phyloP scores from a whole-genome alignment of 2,888 invertebrate species.

The Congeria kusceri region DNA sequence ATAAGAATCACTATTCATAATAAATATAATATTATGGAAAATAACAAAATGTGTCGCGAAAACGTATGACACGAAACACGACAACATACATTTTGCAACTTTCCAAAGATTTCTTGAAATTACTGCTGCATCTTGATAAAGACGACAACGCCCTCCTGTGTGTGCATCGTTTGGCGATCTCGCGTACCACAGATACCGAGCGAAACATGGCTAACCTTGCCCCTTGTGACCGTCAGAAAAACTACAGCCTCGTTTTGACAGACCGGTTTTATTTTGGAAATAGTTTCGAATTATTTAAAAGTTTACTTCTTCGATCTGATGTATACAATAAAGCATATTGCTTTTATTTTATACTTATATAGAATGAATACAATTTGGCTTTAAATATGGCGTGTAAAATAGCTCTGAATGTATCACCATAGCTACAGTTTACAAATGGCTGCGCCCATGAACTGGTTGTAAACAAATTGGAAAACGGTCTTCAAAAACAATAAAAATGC shows the following conservation, averaged over 20 bases:
- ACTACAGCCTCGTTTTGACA: constrained; percentile 2
- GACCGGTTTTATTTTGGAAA: neutral
- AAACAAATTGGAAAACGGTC: neutral
- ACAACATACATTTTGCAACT: neutral
- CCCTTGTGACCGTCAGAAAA: constrained; percentile 62
- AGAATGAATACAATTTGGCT: neutral
- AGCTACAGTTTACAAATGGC: constrained; percentile 73
- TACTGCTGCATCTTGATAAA: neutral
- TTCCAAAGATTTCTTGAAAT: constrained; percentile 4
- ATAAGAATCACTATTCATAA: too few relatives aligned
- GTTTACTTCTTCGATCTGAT: too few relatives aligned
- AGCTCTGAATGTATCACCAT: constrained; percentile 34
- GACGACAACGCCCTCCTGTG: constrained; percentile 50
- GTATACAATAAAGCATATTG: neutral
- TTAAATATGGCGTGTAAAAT: neutral
- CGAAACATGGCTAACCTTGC: constrained; percentile 66
- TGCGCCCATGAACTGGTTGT: constrained; percentile 36
- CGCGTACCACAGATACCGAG: constrained; percentile 54
- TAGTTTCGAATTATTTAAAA: constrained; percentile 16
- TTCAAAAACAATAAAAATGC: neutral
- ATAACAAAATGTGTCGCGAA: constrained; percentile 31
- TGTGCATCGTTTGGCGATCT: constrained; percentile 58
- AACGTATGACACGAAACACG: constrained; percentile 22
- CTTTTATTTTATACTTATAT: neutral
- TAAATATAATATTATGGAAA: too few relatives aligned